Percentiles rank a stretch among this genome's conserved stretches.
Evolutionary conservation across 2,113 vertebrate genomes (phyloP).

Genomic region (Donacobius atricapilla): DNA sequence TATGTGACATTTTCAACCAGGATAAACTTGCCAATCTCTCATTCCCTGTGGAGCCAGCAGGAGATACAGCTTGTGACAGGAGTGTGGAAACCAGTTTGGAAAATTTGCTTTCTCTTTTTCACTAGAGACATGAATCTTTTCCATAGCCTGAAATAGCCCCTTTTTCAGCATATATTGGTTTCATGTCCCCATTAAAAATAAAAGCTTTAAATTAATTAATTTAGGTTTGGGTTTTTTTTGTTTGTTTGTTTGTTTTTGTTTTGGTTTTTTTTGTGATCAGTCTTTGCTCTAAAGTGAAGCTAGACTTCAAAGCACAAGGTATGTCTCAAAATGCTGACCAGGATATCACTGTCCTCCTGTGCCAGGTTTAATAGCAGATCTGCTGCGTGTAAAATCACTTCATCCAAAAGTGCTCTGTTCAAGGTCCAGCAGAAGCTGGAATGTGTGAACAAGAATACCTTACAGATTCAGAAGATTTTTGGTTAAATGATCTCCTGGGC

Average conservation of each 20-base stretch:
- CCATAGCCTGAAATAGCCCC: neutral
- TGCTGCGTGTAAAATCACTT: neutral
- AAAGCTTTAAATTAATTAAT: neutral
- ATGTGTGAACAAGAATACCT: neutral
- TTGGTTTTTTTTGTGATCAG: neutral
- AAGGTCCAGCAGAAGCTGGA: neutral
- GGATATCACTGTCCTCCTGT: neutral
- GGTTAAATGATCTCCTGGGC: fast-evolving
- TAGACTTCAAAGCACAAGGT: neutral
- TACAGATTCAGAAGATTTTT: neutral
- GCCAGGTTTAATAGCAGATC: neutral
- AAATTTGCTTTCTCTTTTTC: neutral
- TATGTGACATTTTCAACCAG: neutral
- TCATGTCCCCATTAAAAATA: neutral
- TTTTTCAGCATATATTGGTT: neutral
- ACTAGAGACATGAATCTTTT: neutral
- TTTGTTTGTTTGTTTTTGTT: neutral
- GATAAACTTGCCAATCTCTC: neutral
- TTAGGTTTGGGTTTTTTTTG: neutral
- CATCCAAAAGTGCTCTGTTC: neutral
- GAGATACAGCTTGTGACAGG: neutral
- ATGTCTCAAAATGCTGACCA: neutral
- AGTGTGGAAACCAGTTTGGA: neutral
- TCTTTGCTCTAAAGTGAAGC: neutral
- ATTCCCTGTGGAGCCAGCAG: neutral